Base-by-base conservation (phyloP, 1,140 invertebrate species). In the Camponotus vicinus region DNA sequence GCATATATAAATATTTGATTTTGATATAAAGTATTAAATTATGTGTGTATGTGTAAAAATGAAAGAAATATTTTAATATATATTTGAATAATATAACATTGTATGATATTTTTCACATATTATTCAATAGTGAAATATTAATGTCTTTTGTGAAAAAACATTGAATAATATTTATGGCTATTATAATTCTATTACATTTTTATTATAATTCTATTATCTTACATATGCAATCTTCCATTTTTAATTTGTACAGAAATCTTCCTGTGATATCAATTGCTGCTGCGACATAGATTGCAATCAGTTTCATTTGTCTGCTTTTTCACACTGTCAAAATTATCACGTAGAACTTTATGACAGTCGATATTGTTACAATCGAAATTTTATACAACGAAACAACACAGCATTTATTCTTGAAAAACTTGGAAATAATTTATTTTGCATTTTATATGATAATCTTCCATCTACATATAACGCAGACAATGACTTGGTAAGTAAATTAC, bases 391-490 rank as follows among this genome's bases (percentile, higher is more conserved):
- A 40, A 95, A 95, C 88, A 94, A 94, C 27, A 95, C 94, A 15
- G 89, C 92, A 75, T 95, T 94, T 75, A 90, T 95, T 82, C 90
- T 95, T 34, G 91, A 94, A 82, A 93, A 93, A 86, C 78, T 95
- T 40, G 87, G 93, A 13, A 92, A 93, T 42, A 94, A 95, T 91
- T 88, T 95, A 63, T 95, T 95, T 86, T 95, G 95, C 66, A 93
- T 95, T 76, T 92, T 92, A 42, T 93, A 94, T 75, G 94, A 95
- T 18, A 95, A 95, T 93, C 91, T 95, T 78, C 95, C 94, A 61
- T 92, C 94, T 34, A 88, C 91, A 32, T 94, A 94, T 59, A 93
- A 86, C 75, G 61, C 91, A 6, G 90, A 84, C 52, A 93, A 92
- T 49, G 76, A 92, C 64, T 71, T 93, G 76, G 94, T 95, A 92